Evolutionary conservation across 2,797 vertebrate species (phyloP).

Genomic region (Ceryle rudis): DNA sequence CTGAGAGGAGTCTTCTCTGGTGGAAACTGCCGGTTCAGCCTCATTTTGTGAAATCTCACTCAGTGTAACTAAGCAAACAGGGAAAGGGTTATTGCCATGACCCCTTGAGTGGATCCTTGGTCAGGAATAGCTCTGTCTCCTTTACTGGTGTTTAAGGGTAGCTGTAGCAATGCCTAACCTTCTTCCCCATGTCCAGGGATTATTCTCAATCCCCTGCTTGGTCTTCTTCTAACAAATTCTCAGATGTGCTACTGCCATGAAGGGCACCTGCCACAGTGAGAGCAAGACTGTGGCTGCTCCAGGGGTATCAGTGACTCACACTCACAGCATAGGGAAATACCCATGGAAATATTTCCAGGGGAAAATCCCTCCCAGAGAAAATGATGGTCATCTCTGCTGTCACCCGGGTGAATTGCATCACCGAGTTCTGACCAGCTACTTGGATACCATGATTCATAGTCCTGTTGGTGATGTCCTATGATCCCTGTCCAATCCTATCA

Average conservation of each 20-base stretch:
- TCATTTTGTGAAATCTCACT: background rate
- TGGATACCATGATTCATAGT: background rate
- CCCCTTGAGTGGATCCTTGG: fast-evolving
- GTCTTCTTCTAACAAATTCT: background rate
- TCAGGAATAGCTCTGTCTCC: background rate
- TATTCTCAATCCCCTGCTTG: fast-evolving
- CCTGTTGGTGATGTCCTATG: background rate
- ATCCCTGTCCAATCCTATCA: background rate
- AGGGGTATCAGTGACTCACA: background rate
- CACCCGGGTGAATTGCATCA: background rate
- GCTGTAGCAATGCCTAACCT: background rate
- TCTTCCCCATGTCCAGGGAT: background rate
- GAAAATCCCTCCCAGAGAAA: background rate
- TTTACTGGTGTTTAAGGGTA: fast-evolving
- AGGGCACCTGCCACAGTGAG: fast-evolving
- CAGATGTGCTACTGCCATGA: background rate
- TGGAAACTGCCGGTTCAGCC: background rate
- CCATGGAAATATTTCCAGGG: background rate
- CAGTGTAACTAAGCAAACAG: fast-evolving
- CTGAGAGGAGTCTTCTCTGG: background rate
- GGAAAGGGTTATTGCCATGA: background rate
- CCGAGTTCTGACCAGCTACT: background rate
- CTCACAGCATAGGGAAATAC: background rate
- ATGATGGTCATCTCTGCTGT: background rate
- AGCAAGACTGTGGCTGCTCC: background rate